A percentile compares a stretch with the other conserved stretches of the same genome.
Evolutionary conservation across 2,888 invertebrate genomes (phyloP).

Genomic region (Hesperia comma): DNA sequence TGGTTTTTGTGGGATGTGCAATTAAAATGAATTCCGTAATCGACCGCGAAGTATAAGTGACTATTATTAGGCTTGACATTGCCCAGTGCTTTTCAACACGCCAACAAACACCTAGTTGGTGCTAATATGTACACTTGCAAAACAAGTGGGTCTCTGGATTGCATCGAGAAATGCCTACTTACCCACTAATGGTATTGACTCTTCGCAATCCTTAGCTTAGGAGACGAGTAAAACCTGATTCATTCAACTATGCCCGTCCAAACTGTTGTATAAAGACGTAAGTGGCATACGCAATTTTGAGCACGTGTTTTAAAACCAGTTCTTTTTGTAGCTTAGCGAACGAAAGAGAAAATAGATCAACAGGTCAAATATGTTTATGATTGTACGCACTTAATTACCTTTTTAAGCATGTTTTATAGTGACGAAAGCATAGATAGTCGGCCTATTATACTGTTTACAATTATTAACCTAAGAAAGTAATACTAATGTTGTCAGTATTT

Average conservation of each 20-base stretch:
- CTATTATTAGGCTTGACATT: too few species aligned
- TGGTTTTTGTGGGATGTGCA: too few species aligned
- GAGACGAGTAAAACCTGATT: not conserved
- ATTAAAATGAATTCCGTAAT: too few species aligned
- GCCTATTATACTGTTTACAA: too few species aligned
- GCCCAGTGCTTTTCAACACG: not conserved
- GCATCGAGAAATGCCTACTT: constrained; percentile 58
- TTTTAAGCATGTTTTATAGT: too few species aligned
- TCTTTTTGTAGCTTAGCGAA: not conserved
- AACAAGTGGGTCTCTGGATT: constrained; percentile 61
- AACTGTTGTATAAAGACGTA: not conserved
- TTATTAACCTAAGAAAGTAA: too few species aligned
- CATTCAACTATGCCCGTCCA: constrained; percentile 1
- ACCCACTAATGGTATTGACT: constrained; percentile 54
- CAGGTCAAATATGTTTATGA: too few species aligned
- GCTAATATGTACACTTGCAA: constrained; percentile 24
- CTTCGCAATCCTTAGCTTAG: constrained; percentile 54
- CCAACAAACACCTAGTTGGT: constrained; percentile 10
- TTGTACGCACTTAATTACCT: too few species aligned
- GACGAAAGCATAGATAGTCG: too few species aligned
- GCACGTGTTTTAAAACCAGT: constrained; percentile 3
- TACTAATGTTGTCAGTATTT: too few species aligned
- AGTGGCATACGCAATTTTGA: not conserved
- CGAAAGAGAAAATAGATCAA: constrained; percentile 8
- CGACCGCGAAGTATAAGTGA: too few species aligned